Conservation (phyloP, 1,140 invertebrate species). For the Panagrolaimus sp. region DNA sequence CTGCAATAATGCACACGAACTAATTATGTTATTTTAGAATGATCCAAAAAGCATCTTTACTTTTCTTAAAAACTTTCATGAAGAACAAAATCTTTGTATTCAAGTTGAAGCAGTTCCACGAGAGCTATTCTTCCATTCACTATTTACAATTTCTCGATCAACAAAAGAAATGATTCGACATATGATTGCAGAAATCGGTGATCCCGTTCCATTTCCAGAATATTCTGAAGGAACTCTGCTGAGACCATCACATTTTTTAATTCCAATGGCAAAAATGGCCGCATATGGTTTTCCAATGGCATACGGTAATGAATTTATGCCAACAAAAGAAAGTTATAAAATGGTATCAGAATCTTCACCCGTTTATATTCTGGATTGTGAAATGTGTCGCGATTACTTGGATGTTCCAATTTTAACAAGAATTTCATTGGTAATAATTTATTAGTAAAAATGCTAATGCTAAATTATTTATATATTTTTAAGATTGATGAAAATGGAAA, state of each 20-base stretch:
- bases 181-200: too few species aligned
- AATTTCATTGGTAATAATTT: background rate
- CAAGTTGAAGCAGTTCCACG: too few species aligned
- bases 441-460: background rate
- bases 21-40: too few species aligned
- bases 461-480: background rate
- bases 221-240: too few species aligned
- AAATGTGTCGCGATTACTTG: background rate
- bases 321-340: background rate
- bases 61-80: too few species aligned
- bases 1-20: background rate
- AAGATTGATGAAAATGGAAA: background rate
- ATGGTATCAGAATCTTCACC: background rate
- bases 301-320: background rate
- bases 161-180: too few species aligned
- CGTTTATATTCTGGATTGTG: conserved; percentile 1
- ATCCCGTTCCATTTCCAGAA: too few species aligned
- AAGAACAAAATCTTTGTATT: too few species aligned
- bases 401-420: background rate
- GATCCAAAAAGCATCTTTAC: too few species aligned
- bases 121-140: too few species aligned
- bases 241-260: too few species aligned
- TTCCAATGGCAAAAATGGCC: background rate
- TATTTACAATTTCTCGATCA: too few species aligned
- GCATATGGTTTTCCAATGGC: background rate